phyloP scores from a whole-genome alignment of 2,113 vertebrate genomes.

The Paedocypris sp. region DNA sequence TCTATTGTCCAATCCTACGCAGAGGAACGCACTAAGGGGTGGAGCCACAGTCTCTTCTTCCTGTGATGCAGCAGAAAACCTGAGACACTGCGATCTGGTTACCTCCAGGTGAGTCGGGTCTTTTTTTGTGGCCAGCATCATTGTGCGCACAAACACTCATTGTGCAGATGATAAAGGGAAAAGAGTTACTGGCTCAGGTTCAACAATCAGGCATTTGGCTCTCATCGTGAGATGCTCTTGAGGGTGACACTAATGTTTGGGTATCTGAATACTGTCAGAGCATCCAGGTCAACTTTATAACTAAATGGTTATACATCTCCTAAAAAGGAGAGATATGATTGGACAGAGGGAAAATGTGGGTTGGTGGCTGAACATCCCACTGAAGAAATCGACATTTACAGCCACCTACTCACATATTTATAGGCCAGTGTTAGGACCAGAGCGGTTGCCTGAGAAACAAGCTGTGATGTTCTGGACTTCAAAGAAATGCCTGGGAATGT shows the following conservation, averaged over 20 bases:
- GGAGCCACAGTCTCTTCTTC: conserved; percentile 5
- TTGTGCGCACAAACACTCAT: conserved; percentile 18
- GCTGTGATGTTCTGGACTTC: not conserved
- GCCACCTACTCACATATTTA: conserved; percentile 27
- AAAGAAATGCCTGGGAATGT: not conserved
- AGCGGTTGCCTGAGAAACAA: conserved; percentile 33
- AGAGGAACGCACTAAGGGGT: not conserved
- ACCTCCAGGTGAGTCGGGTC: conserved; percentile 46
- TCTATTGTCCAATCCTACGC: conserved; percentile 25
- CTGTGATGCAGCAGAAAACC: conserved; percentile 1
- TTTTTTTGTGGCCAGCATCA: conserved; percentile 22
- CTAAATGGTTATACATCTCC: too few relatives aligned
- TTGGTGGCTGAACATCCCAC: not conserved
- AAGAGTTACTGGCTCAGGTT: conserved; percentile 11
- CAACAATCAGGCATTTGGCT: conserved; percentile 17
- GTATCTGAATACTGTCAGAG: not conserved
- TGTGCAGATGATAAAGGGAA: conserved; percentile 21
- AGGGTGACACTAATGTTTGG: conserved; percentile 1
- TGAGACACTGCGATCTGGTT: conserved; percentile 42
- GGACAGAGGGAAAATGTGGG: not conserved
- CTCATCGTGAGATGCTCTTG: conserved; percentile 10
- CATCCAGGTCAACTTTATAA: too few relatives aligned
- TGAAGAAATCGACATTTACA: not conserved
- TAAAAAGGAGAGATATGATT: not conserved
- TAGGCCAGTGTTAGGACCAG: conserved; percentile 6